Conservation (phyloP, 2,113 vertebrate genomes). For the Thunnus maccoyii region DNA sequence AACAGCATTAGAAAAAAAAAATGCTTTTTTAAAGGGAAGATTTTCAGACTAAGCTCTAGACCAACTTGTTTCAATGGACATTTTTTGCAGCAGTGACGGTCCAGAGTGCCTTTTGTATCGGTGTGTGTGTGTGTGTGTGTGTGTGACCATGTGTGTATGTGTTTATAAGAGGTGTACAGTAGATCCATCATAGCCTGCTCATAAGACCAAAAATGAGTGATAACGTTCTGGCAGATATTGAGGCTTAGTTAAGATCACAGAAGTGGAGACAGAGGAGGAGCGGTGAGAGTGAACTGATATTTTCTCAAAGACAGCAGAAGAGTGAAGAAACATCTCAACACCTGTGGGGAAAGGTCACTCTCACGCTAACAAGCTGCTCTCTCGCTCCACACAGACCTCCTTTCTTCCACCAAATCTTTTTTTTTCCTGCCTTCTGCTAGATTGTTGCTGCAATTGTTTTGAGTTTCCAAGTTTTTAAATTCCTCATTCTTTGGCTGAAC, state of each 20-base stretch:
- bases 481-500: constrained; percentile 31
- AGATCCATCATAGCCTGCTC: constrained; percentile 80
- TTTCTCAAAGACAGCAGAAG: constrained; percentile 49
- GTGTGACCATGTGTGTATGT: not conserved
- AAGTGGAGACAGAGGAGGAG: constrained; percentile 46
- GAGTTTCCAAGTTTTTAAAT: constrained; percentile 55
- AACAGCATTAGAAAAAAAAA: no score
- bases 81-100: not conserved
- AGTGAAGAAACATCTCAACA: constrained; percentile 67
- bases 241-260: constrained; percentile 64
- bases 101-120: not conserved
- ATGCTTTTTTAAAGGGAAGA: no score
- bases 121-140: constrained; percentile 12
- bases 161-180: constrained; percentile 29
- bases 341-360: constrained; percentile 79
- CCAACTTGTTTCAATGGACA: not conserved
- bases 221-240: constrained; percentile 63
- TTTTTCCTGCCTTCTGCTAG: not conserved
- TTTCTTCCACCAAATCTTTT: constrained; percentile 27
- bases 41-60: no score
- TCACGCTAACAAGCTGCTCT: constrained; percentile 48
- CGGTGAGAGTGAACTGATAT: constrained; percentile 51
- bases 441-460: constrained; percentile 50
- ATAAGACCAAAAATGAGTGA: constrained; percentile 66
- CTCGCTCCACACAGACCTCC: constrained; percentile 38